These are phyloP conservation scores for Neomonachus schauinslandi DNA, from an alignment of 2,113 vertebrate species.

Conservation along the genomic window DNA sequence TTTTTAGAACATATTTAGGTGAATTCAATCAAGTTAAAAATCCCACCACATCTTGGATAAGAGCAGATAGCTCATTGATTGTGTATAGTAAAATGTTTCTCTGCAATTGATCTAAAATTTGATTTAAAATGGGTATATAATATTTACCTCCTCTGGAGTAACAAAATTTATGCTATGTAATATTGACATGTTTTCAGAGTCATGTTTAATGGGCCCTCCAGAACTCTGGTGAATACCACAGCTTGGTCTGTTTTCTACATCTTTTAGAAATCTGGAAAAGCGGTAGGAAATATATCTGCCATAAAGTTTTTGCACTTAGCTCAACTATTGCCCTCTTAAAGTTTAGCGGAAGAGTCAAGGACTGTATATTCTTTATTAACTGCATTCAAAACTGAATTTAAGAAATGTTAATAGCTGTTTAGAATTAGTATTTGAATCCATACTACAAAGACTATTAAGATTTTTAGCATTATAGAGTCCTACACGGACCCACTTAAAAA, in stretches of 20 bases:
- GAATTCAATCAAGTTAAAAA: slow-evolving; percentile 42
- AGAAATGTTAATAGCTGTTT: neutral
- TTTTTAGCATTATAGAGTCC: neutral
- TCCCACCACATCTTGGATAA: neutral
- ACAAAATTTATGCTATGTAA: neutral
- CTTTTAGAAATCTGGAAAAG: slow-evolving; percentile 39
- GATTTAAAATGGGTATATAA: neutral
- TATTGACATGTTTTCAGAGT: neutral
- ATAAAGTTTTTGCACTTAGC: slow-evolving; percentile 7
- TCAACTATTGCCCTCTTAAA: slow-evolving; percentile 6
- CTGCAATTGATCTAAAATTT: neutral
- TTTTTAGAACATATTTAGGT: slow-evolving; percentile 26
- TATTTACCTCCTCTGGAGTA: neutral
- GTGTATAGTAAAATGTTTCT: slow-evolving; percentile 3
- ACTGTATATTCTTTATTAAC: neutral
- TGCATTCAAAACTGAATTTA: slow-evolving; percentile 15
- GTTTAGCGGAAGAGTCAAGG: slow-evolving; percentile 1
- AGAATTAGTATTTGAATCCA: neutral
- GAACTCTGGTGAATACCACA: neutral
- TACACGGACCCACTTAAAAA: neutral
- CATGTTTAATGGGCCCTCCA: neutral
- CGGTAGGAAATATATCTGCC: neutral
- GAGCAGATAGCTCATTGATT: slow-evolving; percentile 27
- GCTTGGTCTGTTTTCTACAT: slow-evolving; percentile 34
- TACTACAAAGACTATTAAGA: neutral